Evolutionary conservation across 37 sponge, comb jelly and placozoan genomes (phyloP), one percentile per base, ranked within the genome.

Genomic region (Geodia barretti): DNA sequence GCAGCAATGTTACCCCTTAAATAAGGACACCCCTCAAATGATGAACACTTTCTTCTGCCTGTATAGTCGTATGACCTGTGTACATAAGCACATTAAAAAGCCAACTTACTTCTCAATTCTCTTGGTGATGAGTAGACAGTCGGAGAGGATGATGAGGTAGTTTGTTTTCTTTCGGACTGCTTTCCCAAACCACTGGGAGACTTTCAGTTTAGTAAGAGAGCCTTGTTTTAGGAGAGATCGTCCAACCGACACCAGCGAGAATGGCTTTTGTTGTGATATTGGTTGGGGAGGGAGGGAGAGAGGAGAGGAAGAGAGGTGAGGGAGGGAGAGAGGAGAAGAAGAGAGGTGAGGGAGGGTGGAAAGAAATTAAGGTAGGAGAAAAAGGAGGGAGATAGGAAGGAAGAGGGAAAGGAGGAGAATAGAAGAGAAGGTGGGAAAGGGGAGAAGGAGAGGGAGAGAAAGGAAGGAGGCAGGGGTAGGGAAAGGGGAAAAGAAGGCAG

Each of bases 371-470:
- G 24, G 31, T 23, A 8, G 7, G 31, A 29, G 30, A 65, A 19
- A n/a, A 8, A 29, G 31, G 19, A n/a, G 24, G 66, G 8, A 8
- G 19, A 19, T 8, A n/a, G 19, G 66, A 65, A n/a, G 24, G 26
- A 29, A 19, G 7, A n/a, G 19, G 30, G 19, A n/a, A 65, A 19
- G 19, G 31, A 65, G 31, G 19, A 19, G 19, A 19, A 65, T 4
- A 30, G 66, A 30, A 8, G 7, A 7, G 19, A n/a, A 29, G 31
- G 19, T 5, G 19, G 31, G 19, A n/a, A n/a, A 19, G 8, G 66
- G 19, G 30, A 65, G 66, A 30, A n/a, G 24, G 66, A 65, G 30
- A 65, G 66, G 19, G 66, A 65, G 66, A 65, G 66, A 65, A 19
- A 29, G 66, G 24, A n/a, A 30, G 66, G 19, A 7, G 19, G 31